Conservation (phyloP, 1,140 invertebrate genomes). For the Pissodes strobi region DNA sequence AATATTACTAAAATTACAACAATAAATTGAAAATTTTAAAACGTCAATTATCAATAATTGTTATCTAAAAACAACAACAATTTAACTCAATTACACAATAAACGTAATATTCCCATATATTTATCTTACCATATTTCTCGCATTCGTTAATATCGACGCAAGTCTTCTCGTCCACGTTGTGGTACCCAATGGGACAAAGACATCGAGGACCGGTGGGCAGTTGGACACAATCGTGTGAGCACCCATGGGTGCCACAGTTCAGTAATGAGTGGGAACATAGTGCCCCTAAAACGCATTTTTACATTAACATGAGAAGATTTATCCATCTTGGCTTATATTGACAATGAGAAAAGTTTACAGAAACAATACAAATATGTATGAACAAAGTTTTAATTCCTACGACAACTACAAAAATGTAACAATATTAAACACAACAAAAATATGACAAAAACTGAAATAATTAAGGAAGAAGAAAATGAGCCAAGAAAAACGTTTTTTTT, state of each 20-base stretch:
- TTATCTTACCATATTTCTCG: slow-evolving; percentile 64
- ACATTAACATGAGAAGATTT: background rate
- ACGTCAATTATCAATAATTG: no score
- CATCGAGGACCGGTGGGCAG: slow-evolving; percentile 58
- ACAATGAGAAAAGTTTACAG: background rate
- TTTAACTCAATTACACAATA: no score
- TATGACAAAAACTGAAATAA: no score
- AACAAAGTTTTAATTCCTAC: no score
- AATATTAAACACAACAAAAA: no score
- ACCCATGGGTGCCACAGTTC: slow-evolving; percentile 55
- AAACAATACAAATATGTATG: background rate
- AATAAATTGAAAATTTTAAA: no score
- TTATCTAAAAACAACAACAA: no score
- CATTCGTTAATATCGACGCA: slow-evolving; percentile 80
- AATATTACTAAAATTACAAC: no score
- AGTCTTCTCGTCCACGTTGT: slow-evolving; percentile 46
- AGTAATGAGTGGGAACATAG: slow-evolving; percentile 59
- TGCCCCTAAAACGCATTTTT: slow-evolving; percentile 26
- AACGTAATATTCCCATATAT: no score
- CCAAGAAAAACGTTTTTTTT: no score
- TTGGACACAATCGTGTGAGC: slow-evolving; percentile 56
- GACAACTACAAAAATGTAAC: no score
- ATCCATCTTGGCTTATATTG: background rate
- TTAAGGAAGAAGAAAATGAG: no score
- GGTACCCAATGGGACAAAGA: slow-evolving; percentile 57